These are phyloP conservation scores for Palloptera scutellata DNA, from an alignment of 2,888 invertebrate species.

Conservation along the genomic window DNA sequence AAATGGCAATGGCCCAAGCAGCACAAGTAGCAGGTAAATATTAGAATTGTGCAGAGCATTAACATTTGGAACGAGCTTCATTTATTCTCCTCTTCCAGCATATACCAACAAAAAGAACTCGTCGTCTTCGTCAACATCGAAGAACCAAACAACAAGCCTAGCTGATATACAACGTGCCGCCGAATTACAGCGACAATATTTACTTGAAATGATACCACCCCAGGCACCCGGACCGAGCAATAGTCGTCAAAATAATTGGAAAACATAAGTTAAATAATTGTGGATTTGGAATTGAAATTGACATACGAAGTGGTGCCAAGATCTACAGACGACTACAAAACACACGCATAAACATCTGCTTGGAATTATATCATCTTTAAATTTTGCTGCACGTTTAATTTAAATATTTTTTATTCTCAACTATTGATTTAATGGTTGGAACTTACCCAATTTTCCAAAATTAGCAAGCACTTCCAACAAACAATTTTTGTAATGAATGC, in stretches of 20 bases:
- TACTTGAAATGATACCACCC: slow-evolving; percentile 93
- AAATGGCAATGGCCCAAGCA: slow-evolving; percentile 85
- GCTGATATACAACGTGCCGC: slow-evolving; percentile 87
- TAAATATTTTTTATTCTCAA: too few relatives aligned
- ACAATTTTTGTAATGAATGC: neutral
- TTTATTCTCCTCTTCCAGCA: slow-evolving; percentile 18
- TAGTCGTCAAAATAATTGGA: slow-evolving; percentile 65
- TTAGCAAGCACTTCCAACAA: neutral
- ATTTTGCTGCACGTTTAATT: too few relatives aligned
- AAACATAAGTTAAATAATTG: slow-evolving; percentile 54
- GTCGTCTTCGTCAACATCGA: slow-evolving; percentile 53
- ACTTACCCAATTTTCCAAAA: neutral
- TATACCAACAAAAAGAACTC: slow-evolving; percentile 56
- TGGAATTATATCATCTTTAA: too few relatives aligned
- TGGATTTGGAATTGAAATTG: too few relatives aligned
- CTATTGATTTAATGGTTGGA: too few relatives aligned
- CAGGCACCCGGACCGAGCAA: slow-evolving; percentile 62
- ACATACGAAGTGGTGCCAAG: too few relatives aligned
- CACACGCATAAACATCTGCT: too few relatives aligned
- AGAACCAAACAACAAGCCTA: slow-evolving; percentile 63
- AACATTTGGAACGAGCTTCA: too few relatives aligned
- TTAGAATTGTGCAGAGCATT: too few relatives aligned
- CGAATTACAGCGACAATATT: slow-evolving; percentile 91
- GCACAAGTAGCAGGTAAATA: slow-evolving; percentile 64
- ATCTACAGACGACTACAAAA: too few relatives aligned